Evolutionary conservation across 2,113 vertebrate species (phyloP).

Genomic region (Nicator chloris): DNA sequence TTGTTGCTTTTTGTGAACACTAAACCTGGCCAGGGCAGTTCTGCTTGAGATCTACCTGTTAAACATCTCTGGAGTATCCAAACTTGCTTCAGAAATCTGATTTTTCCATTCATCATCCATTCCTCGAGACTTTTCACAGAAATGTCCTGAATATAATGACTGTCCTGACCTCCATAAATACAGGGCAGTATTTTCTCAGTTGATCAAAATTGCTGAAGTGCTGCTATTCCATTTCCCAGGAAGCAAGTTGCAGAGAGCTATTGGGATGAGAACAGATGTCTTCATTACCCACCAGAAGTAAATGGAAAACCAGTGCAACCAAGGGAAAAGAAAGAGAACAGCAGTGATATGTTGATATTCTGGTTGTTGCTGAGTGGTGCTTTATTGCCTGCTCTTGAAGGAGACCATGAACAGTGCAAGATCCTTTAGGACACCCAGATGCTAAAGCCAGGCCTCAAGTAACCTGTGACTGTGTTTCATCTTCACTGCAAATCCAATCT

Average conservation of each 20-base stretch:
- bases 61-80: background rate
- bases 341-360: background rate
- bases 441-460: background rate
- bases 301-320: conserved; percentile 37
- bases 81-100: background rate
- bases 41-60: background rate
- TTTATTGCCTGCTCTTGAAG: background rate
- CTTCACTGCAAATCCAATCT: background rate
- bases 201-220: conserved; percentile 20
- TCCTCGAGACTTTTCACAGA: background rate
- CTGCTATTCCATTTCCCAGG: conserved; percentile 29
- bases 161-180: conserved; percentile 34
- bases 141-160: background rate
- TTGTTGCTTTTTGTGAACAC: background rate
- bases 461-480: background rate
- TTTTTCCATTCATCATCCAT: background rate
- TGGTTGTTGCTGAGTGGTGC: background rate
- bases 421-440: background rate
- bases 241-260: conserved; percentile 1
- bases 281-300: conserved; percentile 30
- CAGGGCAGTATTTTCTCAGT: background rate
- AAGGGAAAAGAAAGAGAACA: background rate
- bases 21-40: background rate
- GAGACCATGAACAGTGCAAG: background rate
- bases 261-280: conserved; percentile 25